Evolutionary conservation across 1,140 invertebrate genomes (phyloP).

Genomic region (Nasonia giraulti): DNA sequence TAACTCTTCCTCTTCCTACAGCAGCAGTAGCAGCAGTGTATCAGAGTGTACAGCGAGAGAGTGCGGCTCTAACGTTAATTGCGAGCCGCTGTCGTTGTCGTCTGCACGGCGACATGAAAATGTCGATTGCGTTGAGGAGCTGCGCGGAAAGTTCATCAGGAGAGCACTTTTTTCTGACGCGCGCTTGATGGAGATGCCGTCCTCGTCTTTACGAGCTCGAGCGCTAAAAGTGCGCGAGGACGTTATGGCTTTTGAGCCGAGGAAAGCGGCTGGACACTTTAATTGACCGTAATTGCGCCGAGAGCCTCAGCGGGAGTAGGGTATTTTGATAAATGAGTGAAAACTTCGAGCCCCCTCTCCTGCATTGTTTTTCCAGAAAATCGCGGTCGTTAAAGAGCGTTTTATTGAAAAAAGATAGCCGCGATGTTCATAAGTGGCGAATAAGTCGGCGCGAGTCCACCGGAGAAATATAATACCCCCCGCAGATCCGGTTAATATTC

Average conservation of each 20-base stretch:
- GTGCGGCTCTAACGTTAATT: constrained; percentile 43
- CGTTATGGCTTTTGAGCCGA: constrained; percentile 23
- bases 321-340: constrained; percentile 22
- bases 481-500: background rate
- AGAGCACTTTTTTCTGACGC: constrained; percentile 12
- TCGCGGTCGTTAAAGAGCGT: too few species aligned
- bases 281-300: constrained; percentile 24
- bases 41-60: constrained; percentile 9
- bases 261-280: background rate
- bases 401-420: too few species aligned
- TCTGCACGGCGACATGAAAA: constrained; percentile 24
- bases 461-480: background rate
- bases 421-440: background rate
- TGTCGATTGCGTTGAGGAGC: constrained; percentile 23
- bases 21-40: background rate
- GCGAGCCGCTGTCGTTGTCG: constrained; percentile 4
- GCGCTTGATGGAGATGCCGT: constrained; percentile 29
- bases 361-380: too few species aligned
- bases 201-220: constrained; percentile 37
- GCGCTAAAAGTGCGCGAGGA: constrained; percentile 5
- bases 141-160: constrained; percentile 33
- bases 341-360: background rate
- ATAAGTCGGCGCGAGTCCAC: background rate
- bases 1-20: background rate
- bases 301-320: background rate